A percentile compares a stretch with the other conserved stretches of the same genome.
These are phyloP conservation scores for Sinotaia quadrata DNA, from an alignment of 2,888 invertebrate genomes.

Conservation along the genomic window DNA sequence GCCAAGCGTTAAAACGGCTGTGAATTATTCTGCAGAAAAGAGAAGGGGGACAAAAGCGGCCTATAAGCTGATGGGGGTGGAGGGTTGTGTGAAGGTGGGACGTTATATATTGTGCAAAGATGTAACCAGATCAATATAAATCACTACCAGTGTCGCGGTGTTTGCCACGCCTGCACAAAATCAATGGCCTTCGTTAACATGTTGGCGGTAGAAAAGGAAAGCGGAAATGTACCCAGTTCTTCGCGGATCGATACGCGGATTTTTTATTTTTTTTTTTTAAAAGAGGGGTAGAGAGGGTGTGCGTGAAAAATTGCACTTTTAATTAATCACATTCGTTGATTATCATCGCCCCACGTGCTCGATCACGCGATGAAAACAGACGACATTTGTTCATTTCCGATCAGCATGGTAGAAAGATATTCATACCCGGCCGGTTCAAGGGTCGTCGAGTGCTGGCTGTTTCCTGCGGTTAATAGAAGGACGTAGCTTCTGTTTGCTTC, in stretches of 20 bases:
- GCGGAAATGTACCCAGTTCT: slow-evolving; percentile 1
- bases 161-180: background rate
- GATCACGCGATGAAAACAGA: slow-evolving; percentile 29
- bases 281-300: background rate
- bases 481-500: background rate
- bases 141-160: background rate
- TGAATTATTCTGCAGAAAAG: too few relatives aligned
- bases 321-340: slow-evolving; percentile 13
- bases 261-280: background rate
- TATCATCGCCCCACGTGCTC: slow-evolving; percentile 12
- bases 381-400: slow-evolving; percentile 28
- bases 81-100: too few relatives aligned
- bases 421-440: background rate
- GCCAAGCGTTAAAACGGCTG: too few relatives aligned
- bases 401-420: background rate
- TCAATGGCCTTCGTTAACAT: too few relatives aligned
- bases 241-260: background rate
- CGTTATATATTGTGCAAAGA: too few relatives aligned
- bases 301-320: too few relatives aligned
- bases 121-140: background rate
- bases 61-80: too few relatives aligned
- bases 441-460: background rate
- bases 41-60: too few relatives aligned
- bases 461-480: slow-evolving; percentile 25
- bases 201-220: background rate